phyloP scores from a whole-genome alignment of 2,113 vertebrate genomes.

The Eulemur macaco region DNA sequence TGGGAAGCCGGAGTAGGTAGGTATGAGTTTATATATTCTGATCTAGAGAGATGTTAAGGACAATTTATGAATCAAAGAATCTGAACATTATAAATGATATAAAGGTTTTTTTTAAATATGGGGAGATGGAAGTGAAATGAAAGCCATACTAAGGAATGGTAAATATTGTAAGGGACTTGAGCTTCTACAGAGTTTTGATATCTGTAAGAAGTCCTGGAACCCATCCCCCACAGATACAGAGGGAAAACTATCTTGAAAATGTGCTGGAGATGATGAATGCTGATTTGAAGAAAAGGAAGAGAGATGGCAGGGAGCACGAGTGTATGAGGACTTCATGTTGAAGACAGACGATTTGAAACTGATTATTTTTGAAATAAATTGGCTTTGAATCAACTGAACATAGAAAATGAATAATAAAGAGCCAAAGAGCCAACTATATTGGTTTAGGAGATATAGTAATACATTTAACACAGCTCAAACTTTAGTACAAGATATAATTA shows the following conservation, averaged over 20 bases:
- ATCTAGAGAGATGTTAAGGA: background rate
- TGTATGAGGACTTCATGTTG: background rate
- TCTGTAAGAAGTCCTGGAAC: background rate
- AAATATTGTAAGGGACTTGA: background rate
- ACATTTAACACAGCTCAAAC: constrained; percentile 39
- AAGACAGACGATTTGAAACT: background rate
- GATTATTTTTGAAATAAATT: constrained; percentile 32
- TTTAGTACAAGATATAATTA: constrained; percentile 48
- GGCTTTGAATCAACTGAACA: constrained; percentile 18
- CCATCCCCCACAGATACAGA: no score
- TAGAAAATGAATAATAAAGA: constrained; percentile 31
- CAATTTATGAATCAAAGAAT: background rate
- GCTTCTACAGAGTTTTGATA: background rate
- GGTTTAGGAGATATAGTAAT: constrained; percentile 6
- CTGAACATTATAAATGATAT: background rate
- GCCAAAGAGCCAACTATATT: background rate
- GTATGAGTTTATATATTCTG: background rate
- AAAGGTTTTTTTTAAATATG: background rate
- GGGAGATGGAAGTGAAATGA: background rate
- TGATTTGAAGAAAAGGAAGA: background rate
- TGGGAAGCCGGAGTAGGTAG: rapidly evolving
- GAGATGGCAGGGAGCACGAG: rapidly evolving
- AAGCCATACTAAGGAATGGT: background rate
- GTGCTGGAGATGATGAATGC: background rate
- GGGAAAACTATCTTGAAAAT: background rate